Percentiles rank a stretch among this genome's conserved stretches.
Evolutionary conservation across 2,113 vertebrate genomes (phyloP).

Genomic region (Melanostigma gelatinosum): DNA sequence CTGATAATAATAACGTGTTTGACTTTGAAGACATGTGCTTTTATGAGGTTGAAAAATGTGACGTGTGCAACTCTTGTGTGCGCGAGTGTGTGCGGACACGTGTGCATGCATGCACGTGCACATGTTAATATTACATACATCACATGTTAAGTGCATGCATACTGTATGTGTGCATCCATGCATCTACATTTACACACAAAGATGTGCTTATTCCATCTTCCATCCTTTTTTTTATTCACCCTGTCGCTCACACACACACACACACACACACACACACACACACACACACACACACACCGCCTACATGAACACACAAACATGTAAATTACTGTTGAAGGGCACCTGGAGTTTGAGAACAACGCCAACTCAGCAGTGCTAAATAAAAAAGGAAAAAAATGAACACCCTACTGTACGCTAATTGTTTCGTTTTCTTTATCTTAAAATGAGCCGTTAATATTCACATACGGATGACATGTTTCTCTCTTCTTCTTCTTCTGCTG

Average conservation of each 20-base stretch:
- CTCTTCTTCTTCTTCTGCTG: too few species aligned
- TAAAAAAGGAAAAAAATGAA: neutral
- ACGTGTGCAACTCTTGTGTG: neutral
- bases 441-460: neutral
- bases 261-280: slow-evolving; percentile 9
- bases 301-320: slow-evolving; percentile 35
- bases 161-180: slow-evolving; percentile 12
- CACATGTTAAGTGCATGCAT: neutral
- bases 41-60: slow-evolving; percentile 20
- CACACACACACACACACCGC: slow-evolving; percentile 6
- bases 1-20: slow-evolving; percentile 30
- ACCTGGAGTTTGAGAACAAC: slow-evolving; percentile 51
- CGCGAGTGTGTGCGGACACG: neutral
- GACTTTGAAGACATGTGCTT: slow-evolving; percentile 13
- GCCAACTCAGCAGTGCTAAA: slow-evolving; percentile 56
- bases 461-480: too few species aligned
- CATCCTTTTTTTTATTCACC: neutral
- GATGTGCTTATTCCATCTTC: neutral
- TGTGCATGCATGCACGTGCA: neutral
- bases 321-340: slow-evolving; percentile 62
- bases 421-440: neutral
- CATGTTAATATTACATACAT: neutral
- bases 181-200: neutral
- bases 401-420: slow-evolving; percentile 15
- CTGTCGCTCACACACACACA: slow-evolving; percentile 28